Evolutionary conservation across 2,113 vertebrate genomes (phyloP).

Genomic region (Myrmophylax atrothorax): DNA sequence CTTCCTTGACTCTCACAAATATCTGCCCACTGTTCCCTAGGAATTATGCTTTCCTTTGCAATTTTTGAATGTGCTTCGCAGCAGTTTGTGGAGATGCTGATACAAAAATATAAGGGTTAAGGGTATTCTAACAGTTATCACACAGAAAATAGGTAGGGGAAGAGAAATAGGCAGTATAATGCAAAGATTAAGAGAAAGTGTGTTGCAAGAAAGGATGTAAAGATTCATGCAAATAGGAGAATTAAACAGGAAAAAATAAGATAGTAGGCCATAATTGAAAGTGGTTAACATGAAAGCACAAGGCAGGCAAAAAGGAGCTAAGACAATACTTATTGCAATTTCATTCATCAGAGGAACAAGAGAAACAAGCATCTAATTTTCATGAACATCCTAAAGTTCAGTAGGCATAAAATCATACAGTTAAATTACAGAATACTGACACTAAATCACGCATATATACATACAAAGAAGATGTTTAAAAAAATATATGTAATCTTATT

Average conservation of each 20-base stretch:
- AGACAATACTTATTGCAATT: constrained; percentile 66
- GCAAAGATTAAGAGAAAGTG: background rate
- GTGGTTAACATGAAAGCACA: constrained; percentile 23
- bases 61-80: background rate
- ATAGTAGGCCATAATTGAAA: constrained; percentile 29
- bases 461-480: constrained; percentile 77
- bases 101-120: constrained; percentile 22
- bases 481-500: constrained; percentile 76
- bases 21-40: background rate
- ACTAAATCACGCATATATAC: constrained; percentile 75
- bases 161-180: background rate
- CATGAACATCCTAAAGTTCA: constrained; percentile 61
- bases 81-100: constrained; percentile 21
- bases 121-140: constrained; percentile 4
- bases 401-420: constrained; percentile 69
- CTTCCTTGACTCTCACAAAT: background rate
- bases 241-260: constrained; percentile 14
- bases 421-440: constrained; percentile 71
- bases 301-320: constrained; percentile 5
- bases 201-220: background rate
- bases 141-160: background rate
- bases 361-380: constrained; percentile 62
- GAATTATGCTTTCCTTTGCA: constrained; percentile 15
- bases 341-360: constrained; percentile 52
- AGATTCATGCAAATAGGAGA: constrained; percentile 23